Percentiles rank a stretch among this genome's conserved stretches.
These are phyloP conservation scores for Coryphaenoides rupestris DNA, from an alignment of 2,113 vertebrate species.

Conservation along the genomic window DNA sequence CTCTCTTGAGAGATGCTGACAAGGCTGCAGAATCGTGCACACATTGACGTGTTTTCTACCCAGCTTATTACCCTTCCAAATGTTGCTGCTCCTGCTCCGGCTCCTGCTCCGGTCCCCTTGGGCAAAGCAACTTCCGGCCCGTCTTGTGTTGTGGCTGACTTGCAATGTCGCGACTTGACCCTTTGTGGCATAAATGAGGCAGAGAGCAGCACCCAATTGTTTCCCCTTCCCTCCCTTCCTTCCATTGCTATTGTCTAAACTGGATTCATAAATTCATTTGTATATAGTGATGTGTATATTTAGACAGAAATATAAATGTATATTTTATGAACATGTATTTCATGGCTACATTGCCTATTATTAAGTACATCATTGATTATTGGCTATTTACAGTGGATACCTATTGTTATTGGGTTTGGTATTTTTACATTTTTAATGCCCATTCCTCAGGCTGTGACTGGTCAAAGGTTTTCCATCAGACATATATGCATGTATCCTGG, in stretches of 20 bases:
- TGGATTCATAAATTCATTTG: too few species aligned
- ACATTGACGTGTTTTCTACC: conserved; percentile 23
- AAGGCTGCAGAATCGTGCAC: conserved; percentile 42
- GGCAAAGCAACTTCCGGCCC: conserved; percentile 38
- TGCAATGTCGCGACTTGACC: too few species aligned
- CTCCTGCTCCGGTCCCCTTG: conserved; percentile 12
- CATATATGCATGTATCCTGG: too few species aligned
- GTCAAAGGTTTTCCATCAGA: too few species aligned
- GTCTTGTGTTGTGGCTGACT: conserved; percentile 43
- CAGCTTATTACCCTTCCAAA: conserved; percentile 67
- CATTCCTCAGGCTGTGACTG: too few species aligned
- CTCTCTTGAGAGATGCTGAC: conserved; percentile 36
- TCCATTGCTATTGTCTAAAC: neutral
- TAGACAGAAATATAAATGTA: too few species aligned
- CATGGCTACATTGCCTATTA: too few species aligned
- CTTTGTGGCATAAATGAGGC: conserved; percentile 17
- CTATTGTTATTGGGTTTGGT: too few species aligned
- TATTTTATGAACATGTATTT: too few species aligned
- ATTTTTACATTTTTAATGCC: too few species aligned
- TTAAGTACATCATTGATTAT: too few species aligned
- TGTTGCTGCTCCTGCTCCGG: conserved; percentile 45
- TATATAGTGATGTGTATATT: neutral
- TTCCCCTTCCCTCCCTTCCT: conserved; percentile 15
- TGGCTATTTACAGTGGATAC: too few species aligned
- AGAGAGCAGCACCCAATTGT: conserved; percentile 29